Conservation (phyloP, 2,888 invertebrate species). For the Vesta saturnalis region DNA sequence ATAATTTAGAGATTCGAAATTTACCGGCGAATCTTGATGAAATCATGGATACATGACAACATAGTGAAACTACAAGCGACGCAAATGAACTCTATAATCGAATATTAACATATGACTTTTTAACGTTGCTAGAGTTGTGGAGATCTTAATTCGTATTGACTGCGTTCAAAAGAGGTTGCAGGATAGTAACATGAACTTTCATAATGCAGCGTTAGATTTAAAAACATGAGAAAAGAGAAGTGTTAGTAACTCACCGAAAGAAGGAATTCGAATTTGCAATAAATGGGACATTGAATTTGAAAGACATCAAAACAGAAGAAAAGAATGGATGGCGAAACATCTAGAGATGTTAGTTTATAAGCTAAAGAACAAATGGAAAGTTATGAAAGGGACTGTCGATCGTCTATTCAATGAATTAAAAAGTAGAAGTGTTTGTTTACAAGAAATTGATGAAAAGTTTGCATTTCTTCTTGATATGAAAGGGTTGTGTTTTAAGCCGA, state of each 20-base stretch:
- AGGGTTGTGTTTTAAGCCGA: neutral
- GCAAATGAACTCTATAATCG: too few relatives aligned
- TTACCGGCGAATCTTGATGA: too few relatives aligned
- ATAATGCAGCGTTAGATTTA: neutral
- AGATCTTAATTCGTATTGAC: neutral
- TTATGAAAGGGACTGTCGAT: neutral
- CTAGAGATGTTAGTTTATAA: too few relatives aligned
- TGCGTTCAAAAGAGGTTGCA: too few relatives aligned
- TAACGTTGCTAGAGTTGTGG: neutral
- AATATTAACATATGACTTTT: neutral
- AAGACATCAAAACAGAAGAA: neutral
- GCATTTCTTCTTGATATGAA: neutral
- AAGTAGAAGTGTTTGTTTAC: neutral
- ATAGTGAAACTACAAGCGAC: neutral
- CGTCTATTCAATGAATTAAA: neutral
- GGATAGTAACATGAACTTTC: neutral
- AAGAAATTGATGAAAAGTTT: neutral
- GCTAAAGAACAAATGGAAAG: neutral
- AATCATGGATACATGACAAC: neutral
- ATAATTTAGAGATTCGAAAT: too few relatives aligned
- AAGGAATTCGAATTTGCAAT: too few relatives aligned
- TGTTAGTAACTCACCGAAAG: neutral
- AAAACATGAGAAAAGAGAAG: neutral
- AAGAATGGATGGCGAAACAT: neutral
- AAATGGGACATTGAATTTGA: too few relatives aligned